A percentile compares a stretch with the other conserved stretches of the same genome.
phyloP scores from a whole-genome alignment of 2,888 invertebrate species.

The Chironomus riparius region DNA sequence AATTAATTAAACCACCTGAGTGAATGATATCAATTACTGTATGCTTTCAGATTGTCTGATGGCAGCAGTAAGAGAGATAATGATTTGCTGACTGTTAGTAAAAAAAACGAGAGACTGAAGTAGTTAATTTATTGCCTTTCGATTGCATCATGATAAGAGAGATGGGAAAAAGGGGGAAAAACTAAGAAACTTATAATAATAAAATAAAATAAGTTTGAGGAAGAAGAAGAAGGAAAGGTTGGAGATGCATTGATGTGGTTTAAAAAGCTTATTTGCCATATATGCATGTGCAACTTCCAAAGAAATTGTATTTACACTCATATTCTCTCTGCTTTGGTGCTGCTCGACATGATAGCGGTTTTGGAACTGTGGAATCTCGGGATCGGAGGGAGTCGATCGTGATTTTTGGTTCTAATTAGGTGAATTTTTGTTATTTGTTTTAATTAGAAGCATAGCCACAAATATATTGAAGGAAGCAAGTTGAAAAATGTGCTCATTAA shows the following conservation, averaged over 20 bases:
- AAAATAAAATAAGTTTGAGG: too few species aligned
- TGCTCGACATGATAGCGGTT: too few species aligned
- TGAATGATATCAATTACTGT: constrained; percentile 27
- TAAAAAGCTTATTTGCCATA: neutral
- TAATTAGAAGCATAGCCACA: too few species aligned
- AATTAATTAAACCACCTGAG: constrained; percentile 27
- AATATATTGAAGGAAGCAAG: too few species aligned
- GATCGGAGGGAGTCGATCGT: too few species aligned
- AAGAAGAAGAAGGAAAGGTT: neutral
- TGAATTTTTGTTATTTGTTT: too few species aligned
- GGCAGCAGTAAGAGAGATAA: constrained; percentile 14
- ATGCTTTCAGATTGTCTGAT: constrained; percentile 23
- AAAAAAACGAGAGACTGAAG: neutral
- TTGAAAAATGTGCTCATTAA: too few species aligned
- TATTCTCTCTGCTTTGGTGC: too few species aligned
- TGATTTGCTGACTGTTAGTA: constrained; percentile 4
- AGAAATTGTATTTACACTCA: neutral
- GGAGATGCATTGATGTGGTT: neutral
- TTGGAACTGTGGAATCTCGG: too few species aligned
- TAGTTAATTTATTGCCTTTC: constrained; percentile 17
- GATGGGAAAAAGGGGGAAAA: neutral
- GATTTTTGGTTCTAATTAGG: too few species aligned
- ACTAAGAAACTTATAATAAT: too few species aligned
- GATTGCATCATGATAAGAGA: constrained; percentile 14
- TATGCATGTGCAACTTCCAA: neutral